Percentiles rank a stretch among this genome's conserved stretches.
Conservation (phyloP, 1,140 invertebrate genomes). For the Periplaneta americana region DNA sequence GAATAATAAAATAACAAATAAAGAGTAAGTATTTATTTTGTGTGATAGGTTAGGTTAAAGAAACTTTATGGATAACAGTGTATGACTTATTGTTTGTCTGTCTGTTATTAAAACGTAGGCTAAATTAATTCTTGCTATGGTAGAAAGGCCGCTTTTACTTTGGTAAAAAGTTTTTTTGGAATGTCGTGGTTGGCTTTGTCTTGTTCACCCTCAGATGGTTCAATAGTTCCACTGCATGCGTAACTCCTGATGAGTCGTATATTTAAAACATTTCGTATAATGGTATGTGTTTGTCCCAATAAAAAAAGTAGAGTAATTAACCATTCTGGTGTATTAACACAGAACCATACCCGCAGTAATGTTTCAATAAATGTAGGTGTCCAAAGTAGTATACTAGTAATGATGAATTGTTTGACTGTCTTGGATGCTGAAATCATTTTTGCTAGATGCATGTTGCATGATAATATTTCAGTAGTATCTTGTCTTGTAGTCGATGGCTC, state of each 20-base stretch:
- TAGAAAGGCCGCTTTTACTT: not conserved
- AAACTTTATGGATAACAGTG: not conserved
- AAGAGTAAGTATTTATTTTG: not conserved
- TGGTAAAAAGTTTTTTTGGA: not conserved
- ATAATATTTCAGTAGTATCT: not conserved
- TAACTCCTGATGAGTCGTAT: not conserved
- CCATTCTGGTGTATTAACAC: not conserved
- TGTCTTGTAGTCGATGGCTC: not conserved
- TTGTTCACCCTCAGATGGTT: not conserved
- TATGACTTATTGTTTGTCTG: not conserved
- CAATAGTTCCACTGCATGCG: not conserved
- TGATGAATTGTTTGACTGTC: slow-evolving; percentile 2
- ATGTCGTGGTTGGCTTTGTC: not conserved
- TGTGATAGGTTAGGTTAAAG: not conserved
- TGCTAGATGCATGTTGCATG: not conserved
- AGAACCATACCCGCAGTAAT: slow-evolving; percentile 1
- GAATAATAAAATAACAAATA: not conserved
- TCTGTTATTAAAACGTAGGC: not conserved
- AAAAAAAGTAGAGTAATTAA: not conserved
- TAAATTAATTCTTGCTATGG: no score
- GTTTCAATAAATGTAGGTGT: slow-evolving; percentile 3
- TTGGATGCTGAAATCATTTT: not conserved
- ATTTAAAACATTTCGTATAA: not conserved
- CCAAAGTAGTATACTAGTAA: not conserved
- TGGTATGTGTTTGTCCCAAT: not conserved